Conservation (phyloP, 2,797 vertebrate species). For the Hozukius guyotensis region DNA sequence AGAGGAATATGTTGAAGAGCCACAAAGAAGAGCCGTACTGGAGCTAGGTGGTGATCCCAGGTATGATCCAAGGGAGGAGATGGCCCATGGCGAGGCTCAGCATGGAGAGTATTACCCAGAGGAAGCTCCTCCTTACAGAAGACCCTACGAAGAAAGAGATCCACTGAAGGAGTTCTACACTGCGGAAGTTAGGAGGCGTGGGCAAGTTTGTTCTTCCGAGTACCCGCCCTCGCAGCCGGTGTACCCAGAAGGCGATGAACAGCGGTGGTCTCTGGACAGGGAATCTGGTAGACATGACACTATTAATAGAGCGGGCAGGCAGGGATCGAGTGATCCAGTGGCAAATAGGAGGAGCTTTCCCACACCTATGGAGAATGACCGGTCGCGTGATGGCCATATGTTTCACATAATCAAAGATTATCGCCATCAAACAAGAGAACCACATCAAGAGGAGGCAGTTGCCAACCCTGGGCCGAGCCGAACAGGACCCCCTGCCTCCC, state of each 20-base stretch:
- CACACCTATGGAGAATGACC: background rate
- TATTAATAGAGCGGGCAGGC: slow-evolving; percentile 25
- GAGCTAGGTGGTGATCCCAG: background rate
- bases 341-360: slow-evolving; percentile 33
- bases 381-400: background rate
- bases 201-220: slow-evolving; percentile 5
- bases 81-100: slow-evolving; percentile 1
- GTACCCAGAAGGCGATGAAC: slow-evolving; percentile 5
- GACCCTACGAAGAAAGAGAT: slow-evolving; percentile 48
- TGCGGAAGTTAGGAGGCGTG: slow-evolving; percentile 43
- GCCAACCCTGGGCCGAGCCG: slow-evolving; percentile 6
- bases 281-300: slow-evolving; percentile 26
- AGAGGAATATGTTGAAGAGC: slow-evolving; percentile 30
- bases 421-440: slow-evolving; percentile 21
- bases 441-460: background rate
- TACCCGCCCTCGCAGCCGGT: background rate
- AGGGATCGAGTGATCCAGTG: slow-evolving; percentile 33
- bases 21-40: background rate
- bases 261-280: slow-evolving; percentile 39
- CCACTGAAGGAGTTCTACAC: slow-evolving; percentile 57
- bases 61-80: slow-evolving; percentile 24
- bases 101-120: slow-evolving; percentile 15
- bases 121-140: slow-evolving; percentile 29
- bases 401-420: slow-evolving; percentile 56
- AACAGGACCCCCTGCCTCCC: slow-evolving; percentile 1